Evolutionary conservation across 2,888 invertebrate species (phyloP), one percentile per base, ranked within the genome.

Genomic region (Pachycephus smyrnensis): DNA sequence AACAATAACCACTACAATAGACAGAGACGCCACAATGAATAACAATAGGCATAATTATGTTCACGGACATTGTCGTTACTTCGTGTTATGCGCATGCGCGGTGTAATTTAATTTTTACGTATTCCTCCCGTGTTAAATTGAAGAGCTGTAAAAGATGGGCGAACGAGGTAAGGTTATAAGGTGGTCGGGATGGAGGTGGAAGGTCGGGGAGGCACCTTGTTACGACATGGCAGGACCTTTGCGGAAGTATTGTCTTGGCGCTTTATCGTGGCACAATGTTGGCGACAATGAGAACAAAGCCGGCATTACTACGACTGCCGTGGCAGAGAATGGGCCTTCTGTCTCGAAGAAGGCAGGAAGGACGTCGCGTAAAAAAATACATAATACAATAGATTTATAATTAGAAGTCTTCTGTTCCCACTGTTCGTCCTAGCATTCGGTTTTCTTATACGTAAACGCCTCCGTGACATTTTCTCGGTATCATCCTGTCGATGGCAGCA

Each of bases 181-280:
- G 40, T 40, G 40, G 15, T 40, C 15, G 40, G 40, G 40, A n/a
- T 6, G 82, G 80, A 84, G 81, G 84, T 12, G 73, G 73, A 73
- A 33, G 36, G 32, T 35, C n/a, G n/a, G n/a, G 71, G 83, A 86
- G 84, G 85, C 83, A 83, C 85, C 86, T 86, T 85, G 86, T 88
- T 88, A 85, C 84, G 84, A 80, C 82, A 86, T 40, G 86, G 80
- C 85, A 86, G 84, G 85, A 87, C 85, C 86, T 87, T 84, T 78
- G 81, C 80, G 77, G 79, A 76, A 79, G 84, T 83, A 85, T 89
- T 89, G 89, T 89, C 88, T 87, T 87, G 79, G 84, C 87, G 87
- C 87, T 88, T 89, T 89, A 88, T 89, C 89, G 88, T 86, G 87
- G 86, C 85, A 89, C 88, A 88, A 88, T 89, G 89, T 89, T 86